Conservation (phyloP, 2,797 vertebrate genomes). For the Urosaurus nigricauda region DNA sequence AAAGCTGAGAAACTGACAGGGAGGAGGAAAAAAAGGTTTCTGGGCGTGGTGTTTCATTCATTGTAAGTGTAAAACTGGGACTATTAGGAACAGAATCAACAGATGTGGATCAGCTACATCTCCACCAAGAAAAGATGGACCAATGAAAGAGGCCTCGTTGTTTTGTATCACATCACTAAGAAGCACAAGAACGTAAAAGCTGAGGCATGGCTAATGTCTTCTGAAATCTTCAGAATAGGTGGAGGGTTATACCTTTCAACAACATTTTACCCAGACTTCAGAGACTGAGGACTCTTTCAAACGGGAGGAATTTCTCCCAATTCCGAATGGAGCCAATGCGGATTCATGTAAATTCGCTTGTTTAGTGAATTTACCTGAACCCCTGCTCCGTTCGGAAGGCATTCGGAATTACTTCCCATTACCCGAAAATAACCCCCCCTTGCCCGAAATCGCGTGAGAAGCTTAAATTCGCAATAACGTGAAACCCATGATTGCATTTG, state of each 20-base stretch:
- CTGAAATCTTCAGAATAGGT: neutral
- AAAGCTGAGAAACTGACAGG: neutral
- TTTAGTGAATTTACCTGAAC: too few species aligned
- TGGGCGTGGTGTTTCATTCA: conserved; percentile 1
- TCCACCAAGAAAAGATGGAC: neutral
- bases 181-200: neutral
- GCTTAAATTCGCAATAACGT: too few species aligned
- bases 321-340: too few species aligned
- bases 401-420: too few species aligned
- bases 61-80: neutral
- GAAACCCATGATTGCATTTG: too few species aligned
- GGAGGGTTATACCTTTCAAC: neutral
- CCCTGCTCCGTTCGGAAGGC: too few species aligned
- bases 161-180: neutral
- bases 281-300: too few species aligned
- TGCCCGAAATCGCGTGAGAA: too few species aligned
- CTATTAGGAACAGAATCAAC: conserved; percentile 3
- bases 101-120: neutral
- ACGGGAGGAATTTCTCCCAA: too few species aligned
- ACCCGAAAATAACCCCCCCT: too few species aligned
- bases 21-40: too few species aligned
- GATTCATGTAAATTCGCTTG: too few species aligned
- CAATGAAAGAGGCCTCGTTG: neutral
- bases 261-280: neutral
- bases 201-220: neutral